These are phyloP conservation scores for Gryllus bimaculatus DNA, from an alignment of 1,140 invertebrate genomes.

Conservation along the genomic window DNA sequence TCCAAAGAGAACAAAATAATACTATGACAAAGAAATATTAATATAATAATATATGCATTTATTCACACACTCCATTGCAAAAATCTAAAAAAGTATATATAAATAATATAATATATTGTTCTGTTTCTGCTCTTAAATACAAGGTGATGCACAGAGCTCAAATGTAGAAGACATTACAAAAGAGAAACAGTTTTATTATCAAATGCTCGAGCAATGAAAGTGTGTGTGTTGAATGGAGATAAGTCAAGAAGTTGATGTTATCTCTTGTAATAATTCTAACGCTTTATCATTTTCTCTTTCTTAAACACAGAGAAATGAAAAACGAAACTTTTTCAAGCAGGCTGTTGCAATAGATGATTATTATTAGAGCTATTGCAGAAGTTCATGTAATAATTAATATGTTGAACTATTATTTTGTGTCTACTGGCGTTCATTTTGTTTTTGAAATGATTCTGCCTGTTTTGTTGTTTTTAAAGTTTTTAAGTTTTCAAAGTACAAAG, in stretches of 20 bases:
- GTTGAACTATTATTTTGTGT: neutral
- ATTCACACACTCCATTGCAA: slow-evolving; percentile 16
- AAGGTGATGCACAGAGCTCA: slow-evolving; percentile 10
- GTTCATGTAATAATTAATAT: neutral
- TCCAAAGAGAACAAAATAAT: slow-evolving; percentile 13
- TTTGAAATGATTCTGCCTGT: slow-evolving; percentile 10
- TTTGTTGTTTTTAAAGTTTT: slow-evolving; percentile 11
- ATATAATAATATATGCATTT: slow-evolving; percentile 16
- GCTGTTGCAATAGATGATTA: slow-evolving; percentile 15
- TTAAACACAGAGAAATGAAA: slow-evolving; percentile 15
- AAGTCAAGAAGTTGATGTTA: slow-evolving; percentile 14
- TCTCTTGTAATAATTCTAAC: slow-evolving; percentile 18
- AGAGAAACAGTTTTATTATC: slow-evolving; percentile 14
- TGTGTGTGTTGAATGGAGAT: slow-evolving; percentile 9
- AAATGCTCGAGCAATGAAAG: slow-evolving; percentile 7
- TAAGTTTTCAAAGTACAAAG: slow-evolving; percentile 18
- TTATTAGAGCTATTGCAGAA: slow-evolving; percentile 16
- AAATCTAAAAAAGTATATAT: slow-evolving; percentile 16
- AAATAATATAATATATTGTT: slow-evolving; percentile 16
- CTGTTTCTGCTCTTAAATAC: slow-evolving; percentile 11
- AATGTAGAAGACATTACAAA: slow-evolving; percentile 11
- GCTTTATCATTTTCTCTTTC: slow-evolving; percentile 18
- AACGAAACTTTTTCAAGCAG: slow-evolving; percentile 15
- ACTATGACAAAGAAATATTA: slow-evolving; percentile 11
- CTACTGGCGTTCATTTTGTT: neutral